phyloP scores from a whole-genome alignment of 2,113 vertebrate species.

The Hylia prasina region DNA sequence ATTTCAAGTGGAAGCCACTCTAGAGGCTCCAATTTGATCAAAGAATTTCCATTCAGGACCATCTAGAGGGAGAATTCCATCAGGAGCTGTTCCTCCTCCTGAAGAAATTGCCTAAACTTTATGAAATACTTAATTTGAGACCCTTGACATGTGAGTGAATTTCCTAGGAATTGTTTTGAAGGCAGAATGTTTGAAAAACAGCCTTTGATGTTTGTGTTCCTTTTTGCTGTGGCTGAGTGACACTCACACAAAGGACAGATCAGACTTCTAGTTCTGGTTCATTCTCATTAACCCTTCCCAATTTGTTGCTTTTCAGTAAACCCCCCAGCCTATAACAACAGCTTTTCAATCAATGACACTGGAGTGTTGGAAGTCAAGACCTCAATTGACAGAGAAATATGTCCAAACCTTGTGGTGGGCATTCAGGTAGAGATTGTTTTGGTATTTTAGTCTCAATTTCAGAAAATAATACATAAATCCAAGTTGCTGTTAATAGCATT shows the following conservation, averaged over 20 bases:
- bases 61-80: background rate
- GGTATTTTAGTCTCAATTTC: background rate
- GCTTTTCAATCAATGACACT: conserved; percentile 44
- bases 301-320: conserved; percentile 59
- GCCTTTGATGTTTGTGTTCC: background rate
- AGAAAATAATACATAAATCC: background rate
- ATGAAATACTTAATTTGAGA: background rate
- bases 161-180: background rate
- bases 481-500: background rate
- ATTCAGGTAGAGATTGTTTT: conserved; percentile 70
- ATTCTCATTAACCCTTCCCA: background rate
- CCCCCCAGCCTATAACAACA: conserved; percentile 21
- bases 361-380: conserved; percentile 65
- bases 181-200: background rate
- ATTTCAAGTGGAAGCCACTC: background rate
- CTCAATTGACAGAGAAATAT: conserved; percentile 72
- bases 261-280: background rate
- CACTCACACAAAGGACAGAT: background rate
- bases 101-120: background rate
- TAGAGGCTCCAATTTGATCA: background rate
- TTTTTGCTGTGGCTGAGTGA: background rate
- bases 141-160: background rate
- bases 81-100: background rate
- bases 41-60: background rate
- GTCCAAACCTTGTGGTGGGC: conserved; percentile 53